phyloP scores from a whole-genome alignment of 2,113 vertebrate species.

The Riparia riparia region DNA sequence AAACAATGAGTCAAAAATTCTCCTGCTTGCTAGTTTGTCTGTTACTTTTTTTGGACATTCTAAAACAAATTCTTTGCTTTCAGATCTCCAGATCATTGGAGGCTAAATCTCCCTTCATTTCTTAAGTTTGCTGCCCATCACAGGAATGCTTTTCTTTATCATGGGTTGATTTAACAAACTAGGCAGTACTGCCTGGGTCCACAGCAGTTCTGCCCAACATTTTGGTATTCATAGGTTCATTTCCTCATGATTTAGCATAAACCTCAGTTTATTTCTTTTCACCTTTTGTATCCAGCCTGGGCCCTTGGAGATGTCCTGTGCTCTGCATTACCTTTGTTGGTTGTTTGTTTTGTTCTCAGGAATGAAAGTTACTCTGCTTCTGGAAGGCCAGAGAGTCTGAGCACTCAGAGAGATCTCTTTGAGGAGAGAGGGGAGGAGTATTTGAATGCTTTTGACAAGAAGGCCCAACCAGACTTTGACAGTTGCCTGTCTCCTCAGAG shows the following conservation, averaged over 20 bases:
- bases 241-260: conserved; percentile 6
- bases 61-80: neutral
- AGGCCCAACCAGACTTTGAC: conserved; percentile 76
- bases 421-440: conserved; percentile 87
- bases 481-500: conserved; percentile 76
- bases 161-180: neutral
- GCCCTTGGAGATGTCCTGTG: conserved; percentile 47
- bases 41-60: neutral
- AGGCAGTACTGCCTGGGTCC: neutral
- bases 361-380: conserved; percentile 80
- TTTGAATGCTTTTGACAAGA: conserved; percentile 81
- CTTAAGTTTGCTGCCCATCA: neutral
- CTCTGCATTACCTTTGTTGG: conserved; percentile 34
- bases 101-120: neutral
- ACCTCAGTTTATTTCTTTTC: neutral
- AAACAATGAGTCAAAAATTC: neutral
- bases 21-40: neutral
- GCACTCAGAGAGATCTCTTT: conserved; percentile 82
- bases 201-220: neutral
- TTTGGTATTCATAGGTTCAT: neutral
- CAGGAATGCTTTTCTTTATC: neutral
- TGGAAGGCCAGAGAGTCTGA: conserved; percentile 72
- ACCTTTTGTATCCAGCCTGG: conserved; percentile 21
- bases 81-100: neutral
- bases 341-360: conserved; percentile 76